phyloP scores from a whole-genome alignment of 2,797 vertebrate species.

The Epinephelus malabaricus region DNA sequence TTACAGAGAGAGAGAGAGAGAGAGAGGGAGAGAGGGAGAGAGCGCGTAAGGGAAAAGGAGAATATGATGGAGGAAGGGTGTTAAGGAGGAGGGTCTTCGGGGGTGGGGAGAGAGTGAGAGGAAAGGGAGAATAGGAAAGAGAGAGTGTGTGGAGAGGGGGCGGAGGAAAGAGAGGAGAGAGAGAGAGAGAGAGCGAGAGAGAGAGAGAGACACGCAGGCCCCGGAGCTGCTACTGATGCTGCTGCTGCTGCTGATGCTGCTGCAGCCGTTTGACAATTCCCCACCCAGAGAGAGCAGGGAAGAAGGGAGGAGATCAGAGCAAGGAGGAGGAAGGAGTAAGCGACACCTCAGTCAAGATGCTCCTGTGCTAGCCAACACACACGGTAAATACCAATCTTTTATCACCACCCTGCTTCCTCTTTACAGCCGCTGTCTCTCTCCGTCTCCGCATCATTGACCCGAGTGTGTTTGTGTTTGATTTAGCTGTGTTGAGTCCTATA shows the following conservation, averaged over 20 bases:
- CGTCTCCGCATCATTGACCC: constrained; percentile 56
- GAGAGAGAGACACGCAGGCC: constrained; percentile 67
- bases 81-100: constrained; percentile 77
- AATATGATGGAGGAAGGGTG: constrained; percentile 78
- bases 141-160: constrained; percentile 70
- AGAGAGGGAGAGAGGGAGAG: constrained; percentile 16
- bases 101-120: constrained; percentile 73
- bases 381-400: constrained; percentile 80
- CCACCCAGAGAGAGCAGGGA: constrained; percentile 83
- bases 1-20: constrained; percentile 19
- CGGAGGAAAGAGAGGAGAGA: constrained; percentile 61
- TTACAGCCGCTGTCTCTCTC: constrained; percentile 53
- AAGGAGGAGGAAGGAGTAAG: constrained; percentile 76
- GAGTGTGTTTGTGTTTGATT: constrained; percentile 65
- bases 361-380: constrained; percentile 72
- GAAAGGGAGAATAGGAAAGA: constrained; percentile 73
- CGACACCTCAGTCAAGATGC: constrained; percentile 78
- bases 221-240: constrained; percentile 76
- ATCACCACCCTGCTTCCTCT: constrained; percentile 55
- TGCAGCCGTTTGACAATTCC: constrained; percentile 85
- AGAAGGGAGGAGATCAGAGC: constrained; percentile 76
- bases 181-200: constrained; percentile 18
- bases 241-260: constrained; percentile 76
- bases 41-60: constrained; percentile 53
- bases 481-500: constrained; percentile 71